Evolutionary conservation across 2,797 vertebrate species (phyloP), one percentile per base, ranked within the genome.

Genomic region (Hyperoplus immaculatus): DNA sequence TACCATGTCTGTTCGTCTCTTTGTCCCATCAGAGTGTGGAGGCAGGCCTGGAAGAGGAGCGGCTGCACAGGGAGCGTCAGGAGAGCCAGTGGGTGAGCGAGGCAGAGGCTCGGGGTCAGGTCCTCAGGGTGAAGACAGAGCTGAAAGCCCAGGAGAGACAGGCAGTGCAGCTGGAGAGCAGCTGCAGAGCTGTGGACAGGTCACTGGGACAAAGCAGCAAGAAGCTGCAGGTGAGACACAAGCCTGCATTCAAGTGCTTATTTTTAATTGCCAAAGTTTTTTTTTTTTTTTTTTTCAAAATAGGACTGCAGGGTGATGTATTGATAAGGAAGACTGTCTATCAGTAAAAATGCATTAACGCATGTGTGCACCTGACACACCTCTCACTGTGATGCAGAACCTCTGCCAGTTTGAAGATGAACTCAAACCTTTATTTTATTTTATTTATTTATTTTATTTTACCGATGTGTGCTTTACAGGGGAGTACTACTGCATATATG

Each of bases 111-210:
- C 96, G 96, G 75, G 95, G 96, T 55, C 97, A 97, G 88, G 96
- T 97, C 0, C 96, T 97, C 43, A 96, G 97, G 71, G 95, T 97
- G 80, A 96, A 94, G 65, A 94, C 96, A 0, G 97, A 99, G 75
- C 94, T 99, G 15, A 97, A 98, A 82, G 74, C 96, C 54, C 97
- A 99, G 83, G 96, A 96, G 72, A 97, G 98, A 82, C 98, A 99
- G 78, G 97, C 96, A 2, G 90, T 96, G 46, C 95, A 98, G 79
- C 81, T 99, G 87, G 98, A 99, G 88, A 99, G 97, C 39, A 97
- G 98, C 79, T 96, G 96, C 88, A 95, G 97, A 85, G 98, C 98
- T 0, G 96, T 99, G 75, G 98, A 99, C 69, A 91, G 98, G 49
- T 98, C 98, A 3, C 91, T 99, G 36, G 96, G 96, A 68, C 98